phyloP scores from a whole-genome alignment of 2,797 vertebrate species.

The Crocodylus rhombifer region DNA sequence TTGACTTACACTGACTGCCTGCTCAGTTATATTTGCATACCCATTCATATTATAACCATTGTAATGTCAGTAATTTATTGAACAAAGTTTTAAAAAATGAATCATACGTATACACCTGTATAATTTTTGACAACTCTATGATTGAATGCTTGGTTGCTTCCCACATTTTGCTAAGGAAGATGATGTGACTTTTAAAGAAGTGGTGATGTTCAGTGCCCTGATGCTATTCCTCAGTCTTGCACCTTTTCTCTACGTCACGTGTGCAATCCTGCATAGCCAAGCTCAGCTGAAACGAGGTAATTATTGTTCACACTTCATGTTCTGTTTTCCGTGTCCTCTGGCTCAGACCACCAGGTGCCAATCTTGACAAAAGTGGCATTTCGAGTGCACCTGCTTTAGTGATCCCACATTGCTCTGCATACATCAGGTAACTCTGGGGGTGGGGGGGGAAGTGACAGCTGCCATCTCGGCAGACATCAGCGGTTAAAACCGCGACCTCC shows the following conservation, averaged over 20 bases:
- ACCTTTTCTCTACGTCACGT: rapidly evolving
- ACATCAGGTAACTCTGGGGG: rapidly evolving
- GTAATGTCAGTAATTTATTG: rapidly evolving
- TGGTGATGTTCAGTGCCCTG: no score
- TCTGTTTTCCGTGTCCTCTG: background rate
- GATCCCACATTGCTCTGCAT: background rate
- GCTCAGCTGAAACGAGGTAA: background rate
- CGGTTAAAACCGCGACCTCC: rapidly evolving
- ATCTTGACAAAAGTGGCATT: background rate
- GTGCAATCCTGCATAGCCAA: no score
- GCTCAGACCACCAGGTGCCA: background rate
- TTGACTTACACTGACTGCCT: background rate
- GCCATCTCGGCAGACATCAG: background rate
- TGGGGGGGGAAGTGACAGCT: background rate
- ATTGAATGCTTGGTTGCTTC: background rate
- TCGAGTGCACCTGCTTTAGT: background rate
- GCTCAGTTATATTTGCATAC: no score
- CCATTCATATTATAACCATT: rapidly evolving
- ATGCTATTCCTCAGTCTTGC: no score
- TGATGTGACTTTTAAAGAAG: background rate
- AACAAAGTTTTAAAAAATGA: rapidly evolving
- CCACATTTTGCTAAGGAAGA: background rate
- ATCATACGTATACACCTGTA: rapidly evolving
- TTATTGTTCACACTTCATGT: no score
- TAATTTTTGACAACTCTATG: background rate